Evolutionary conservation across 2,113 vertebrate genomes (phyloP).

Genomic region (Melanostigma gelatinosum): DNA sequence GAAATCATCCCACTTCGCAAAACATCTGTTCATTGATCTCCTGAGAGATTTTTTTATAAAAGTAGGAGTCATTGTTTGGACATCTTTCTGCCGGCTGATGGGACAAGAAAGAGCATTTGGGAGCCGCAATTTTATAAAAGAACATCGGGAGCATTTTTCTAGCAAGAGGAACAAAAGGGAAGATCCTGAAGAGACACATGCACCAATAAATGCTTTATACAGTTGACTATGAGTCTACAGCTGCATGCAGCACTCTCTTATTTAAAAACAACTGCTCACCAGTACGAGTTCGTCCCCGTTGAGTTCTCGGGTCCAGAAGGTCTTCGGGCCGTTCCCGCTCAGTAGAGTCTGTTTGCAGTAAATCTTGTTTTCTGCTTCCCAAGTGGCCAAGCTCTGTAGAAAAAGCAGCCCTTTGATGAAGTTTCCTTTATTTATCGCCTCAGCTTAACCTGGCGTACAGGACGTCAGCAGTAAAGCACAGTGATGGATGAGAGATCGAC

Average conservation of each 20-base stretch:
- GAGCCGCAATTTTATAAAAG: constrained; percentile 8
- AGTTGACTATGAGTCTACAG: not conserved
- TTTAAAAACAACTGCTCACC: constrained; percentile 82
- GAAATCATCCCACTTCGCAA: constrained; percentile 34
- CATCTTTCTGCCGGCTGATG: constrained; percentile 2
- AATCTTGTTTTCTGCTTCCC: constrained; percentile 98
- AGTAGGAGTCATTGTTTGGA: constrained; percentile 6
- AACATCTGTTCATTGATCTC: constrained; percentile 50
- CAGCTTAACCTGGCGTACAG: constrained; percentile 19
- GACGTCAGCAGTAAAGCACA: not conserved
- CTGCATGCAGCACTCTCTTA: not conserved
- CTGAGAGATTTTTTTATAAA: constrained; percentile 13
- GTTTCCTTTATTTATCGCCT: constrained; percentile 1
- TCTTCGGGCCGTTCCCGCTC: constrained; percentile 92
- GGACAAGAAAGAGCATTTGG: constrained; percentile 5
- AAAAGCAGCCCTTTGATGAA: constrained; percentile 43
- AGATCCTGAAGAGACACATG: not conserved
- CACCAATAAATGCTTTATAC: not conserved
- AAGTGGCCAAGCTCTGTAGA: constrained; percentile 92
- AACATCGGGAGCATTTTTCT: not conserved
- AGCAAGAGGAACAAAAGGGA: not conserved
- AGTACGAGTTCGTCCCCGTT: constrained; percentile 93
- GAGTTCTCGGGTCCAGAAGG: constrained; percentile 96
- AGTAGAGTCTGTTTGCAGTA: constrained; percentile 93
- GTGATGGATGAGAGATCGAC: not conserved